Evolutionary conservation across 1,140 invertebrate genomes (phyloP).

Genomic region (Sipha flava): DNA sequence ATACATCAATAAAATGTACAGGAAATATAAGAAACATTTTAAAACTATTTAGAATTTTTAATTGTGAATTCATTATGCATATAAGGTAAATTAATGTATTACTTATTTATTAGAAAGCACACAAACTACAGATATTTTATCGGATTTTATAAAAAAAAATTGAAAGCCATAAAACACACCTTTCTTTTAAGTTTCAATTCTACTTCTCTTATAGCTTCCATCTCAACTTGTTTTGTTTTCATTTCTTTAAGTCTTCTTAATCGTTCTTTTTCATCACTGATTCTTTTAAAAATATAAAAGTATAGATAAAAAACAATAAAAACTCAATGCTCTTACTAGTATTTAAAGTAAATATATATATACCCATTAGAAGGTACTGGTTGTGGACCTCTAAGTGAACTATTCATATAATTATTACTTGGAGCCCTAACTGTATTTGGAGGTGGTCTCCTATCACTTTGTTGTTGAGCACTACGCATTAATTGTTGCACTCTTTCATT

Average conservation of each 20-base stretch:
- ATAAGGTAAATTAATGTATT: too few species aligned
- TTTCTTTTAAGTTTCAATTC: constrained; percentile 43
- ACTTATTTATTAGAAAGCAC: too few species aligned
- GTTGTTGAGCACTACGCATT: constrained; percentile 44
- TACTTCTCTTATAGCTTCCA: constrained; percentile 42
- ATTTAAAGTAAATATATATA: not conserved
- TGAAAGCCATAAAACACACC: not conserved
- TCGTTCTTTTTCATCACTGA: constrained; percentile 47
- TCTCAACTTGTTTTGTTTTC: constrained; percentile 48
- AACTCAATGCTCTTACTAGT: too few species aligned
- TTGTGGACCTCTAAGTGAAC: constrained; percentile 18
- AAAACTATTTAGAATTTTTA: too few species aligned
- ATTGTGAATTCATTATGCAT: too few species aligned
- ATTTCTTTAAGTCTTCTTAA: constrained; percentile 50
- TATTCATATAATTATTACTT: constrained; percentile 32
- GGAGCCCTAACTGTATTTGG: not conserved
- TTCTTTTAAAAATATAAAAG: constrained; percentile 28
- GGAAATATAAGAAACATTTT: too few species aligned
- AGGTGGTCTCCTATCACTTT: constrained; percentile 41
- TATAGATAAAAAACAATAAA: not conserved
- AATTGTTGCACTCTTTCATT: constrained; percentile 47
- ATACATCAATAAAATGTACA: too few species aligned
- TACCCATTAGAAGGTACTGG: constrained; percentile 12
- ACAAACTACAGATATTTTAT: too few species aligned
- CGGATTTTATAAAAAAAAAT: not conserved